Conservation (phyloP, 2,113 vertebrate species). For the Steatornis caripensis region DNA sequence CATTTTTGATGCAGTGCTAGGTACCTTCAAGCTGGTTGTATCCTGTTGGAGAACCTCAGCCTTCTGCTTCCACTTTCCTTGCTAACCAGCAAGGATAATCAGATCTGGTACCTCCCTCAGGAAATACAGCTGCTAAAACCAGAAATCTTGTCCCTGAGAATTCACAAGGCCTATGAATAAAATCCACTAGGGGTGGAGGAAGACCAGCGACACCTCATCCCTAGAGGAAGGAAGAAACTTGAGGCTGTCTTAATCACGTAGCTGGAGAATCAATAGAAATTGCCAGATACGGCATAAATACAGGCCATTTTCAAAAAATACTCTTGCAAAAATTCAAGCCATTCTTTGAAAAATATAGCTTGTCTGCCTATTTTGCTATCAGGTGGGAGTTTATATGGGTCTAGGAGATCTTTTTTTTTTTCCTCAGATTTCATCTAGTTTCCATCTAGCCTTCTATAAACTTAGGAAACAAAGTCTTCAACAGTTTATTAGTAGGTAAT, state of each 20-base stretch:
- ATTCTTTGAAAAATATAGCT: not conserved
- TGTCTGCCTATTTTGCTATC: not conserved
- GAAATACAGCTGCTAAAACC: not conserved
- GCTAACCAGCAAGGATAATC: not conserved
- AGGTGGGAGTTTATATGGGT: not conserved
- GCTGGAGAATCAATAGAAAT: not conserved
- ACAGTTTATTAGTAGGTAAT: not conserved
- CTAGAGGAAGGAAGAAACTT: not conserved
- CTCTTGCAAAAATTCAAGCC: not conserved
- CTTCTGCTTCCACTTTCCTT: not conserved
- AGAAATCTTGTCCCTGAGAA: not conserved
- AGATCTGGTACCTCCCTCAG: not conserved
- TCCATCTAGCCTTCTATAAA: not conserved
- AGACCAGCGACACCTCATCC: not conserved
- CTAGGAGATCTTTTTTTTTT: not conserved
- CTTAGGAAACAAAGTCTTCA: not conserved
- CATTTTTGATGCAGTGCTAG: not conserved
- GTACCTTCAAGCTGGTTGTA: not conserved
- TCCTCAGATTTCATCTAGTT: not conserved
- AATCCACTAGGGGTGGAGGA: not conserved
- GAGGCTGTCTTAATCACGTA: not conserved
- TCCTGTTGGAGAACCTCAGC: not conserved
- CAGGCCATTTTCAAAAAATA: not conserved
- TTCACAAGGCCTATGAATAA: not conserved
- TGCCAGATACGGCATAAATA: not conserved